Conservation (phyloP, 2,888 invertebrate genomes). For the Osmoderma eremita region DNA sequence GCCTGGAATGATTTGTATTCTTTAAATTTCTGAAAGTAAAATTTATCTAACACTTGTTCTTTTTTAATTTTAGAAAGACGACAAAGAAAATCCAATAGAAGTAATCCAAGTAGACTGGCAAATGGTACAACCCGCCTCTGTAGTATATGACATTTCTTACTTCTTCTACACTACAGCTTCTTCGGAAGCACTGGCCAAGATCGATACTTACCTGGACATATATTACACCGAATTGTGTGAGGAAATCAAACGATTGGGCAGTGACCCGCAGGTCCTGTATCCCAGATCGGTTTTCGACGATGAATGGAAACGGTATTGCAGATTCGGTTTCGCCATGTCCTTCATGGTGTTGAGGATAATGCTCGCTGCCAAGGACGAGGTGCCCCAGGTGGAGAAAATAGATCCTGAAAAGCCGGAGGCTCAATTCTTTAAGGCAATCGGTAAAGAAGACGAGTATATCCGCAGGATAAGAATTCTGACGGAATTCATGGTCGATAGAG, state of each 20-base stretch:
- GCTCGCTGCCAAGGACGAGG: conserved; percentile 46
- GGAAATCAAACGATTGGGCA: conserved; percentile 21
- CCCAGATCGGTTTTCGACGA: conserved; percentile 48
- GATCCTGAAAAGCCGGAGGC: background rate
- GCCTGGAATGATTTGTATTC: too few relatives aligned
- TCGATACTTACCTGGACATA: conserved; percentile 19
- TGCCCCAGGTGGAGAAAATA: conserved; percentile 44
- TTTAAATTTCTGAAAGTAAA: too few relatives aligned
- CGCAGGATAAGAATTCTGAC: background rate
- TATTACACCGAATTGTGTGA: conserved; percentile 31
- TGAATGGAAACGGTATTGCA: conserved; percentile 51
- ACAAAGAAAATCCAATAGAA: conserved; percentile 14
- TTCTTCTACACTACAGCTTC: conserved; percentile 36
- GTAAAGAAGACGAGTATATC: background rate
- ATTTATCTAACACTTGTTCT: too few relatives aligned
- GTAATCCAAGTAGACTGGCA: conserved; percentile 41
- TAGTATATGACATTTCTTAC: conserved; percentile 36
- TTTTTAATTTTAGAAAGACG: too few relatives aligned
- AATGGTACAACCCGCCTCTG: conserved; percentile 24
- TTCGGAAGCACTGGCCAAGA: conserved; percentile 19
- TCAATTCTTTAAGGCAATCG: background rate
- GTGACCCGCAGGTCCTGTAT: conserved; percentile 46
- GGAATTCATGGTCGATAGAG: background rate
- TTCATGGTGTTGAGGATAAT: conserved; percentile 50
- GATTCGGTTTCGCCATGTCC: conserved; percentile 50